Conservation (phyloP, 1,140 invertebrate genomes). For the Akabosia matsudoensis region DNA sequence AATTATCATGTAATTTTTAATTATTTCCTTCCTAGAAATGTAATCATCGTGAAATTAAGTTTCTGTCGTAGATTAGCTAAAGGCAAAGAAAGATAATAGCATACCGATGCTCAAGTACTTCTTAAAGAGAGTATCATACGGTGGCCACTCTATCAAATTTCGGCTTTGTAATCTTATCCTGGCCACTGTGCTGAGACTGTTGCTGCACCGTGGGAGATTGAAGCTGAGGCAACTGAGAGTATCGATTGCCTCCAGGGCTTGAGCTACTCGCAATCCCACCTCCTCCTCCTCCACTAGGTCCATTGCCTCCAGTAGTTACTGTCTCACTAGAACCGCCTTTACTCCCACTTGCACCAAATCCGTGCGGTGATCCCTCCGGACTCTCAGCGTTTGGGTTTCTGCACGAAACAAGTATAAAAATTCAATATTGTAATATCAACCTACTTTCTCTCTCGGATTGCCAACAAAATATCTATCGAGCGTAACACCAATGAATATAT, state of each 20-base stretch:
- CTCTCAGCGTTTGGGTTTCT: conserved; percentile 82
- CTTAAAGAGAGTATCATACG: conserved; percentile 82
- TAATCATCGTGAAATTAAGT: too few relatives aligned
- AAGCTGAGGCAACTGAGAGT: background rate
- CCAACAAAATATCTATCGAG: background rate
- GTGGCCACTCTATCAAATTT: conserved; percentile 73
- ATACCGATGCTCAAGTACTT: conserved; percentile 83
- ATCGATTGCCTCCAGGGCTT: conserved; percentile 25
- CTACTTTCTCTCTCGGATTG: background rate
- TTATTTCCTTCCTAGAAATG: too few relatives aligned
- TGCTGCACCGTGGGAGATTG: background rate
- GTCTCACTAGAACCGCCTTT: conserved; percentile 11
- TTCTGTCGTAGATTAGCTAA: background rate
- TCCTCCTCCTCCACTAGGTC: conserved; percentile 3
- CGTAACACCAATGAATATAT: background rate
- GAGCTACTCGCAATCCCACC: background rate
- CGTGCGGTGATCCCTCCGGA: conserved; percentile 28
- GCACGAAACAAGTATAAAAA: conserved; percentile 50
- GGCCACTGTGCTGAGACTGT: background rate
- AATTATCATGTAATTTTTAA: too few relatives aligned
- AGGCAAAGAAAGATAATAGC: conserved; percentile 34
- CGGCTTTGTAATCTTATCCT: conserved; percentile 13
- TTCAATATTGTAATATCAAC: background rate
- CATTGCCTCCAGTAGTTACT: conserved; percentile 1
- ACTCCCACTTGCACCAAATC: background rate